These are phyloP conservation scores for Probaryconus sp. DNA, from an alignment of 1,140 invertebrate genomes.

Conservation along the genomic window DNA sequence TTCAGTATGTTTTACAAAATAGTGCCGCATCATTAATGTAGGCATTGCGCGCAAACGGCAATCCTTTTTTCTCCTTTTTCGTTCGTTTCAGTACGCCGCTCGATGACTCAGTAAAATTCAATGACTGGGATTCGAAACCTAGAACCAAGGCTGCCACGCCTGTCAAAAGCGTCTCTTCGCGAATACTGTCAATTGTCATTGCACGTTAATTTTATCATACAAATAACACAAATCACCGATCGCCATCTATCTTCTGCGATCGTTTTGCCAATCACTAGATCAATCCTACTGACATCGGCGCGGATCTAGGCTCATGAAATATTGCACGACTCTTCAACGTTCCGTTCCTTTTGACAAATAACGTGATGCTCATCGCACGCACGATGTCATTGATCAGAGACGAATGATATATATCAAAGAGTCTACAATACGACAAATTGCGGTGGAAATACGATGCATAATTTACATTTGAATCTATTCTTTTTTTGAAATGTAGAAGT, in stretches of 20 bases:
- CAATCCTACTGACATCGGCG: slow-evolving; percentile 28
- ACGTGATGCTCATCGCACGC: slow-evolving; percentile 26
- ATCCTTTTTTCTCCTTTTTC: slow-evolving; percentile 24
- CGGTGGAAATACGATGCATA: no score
- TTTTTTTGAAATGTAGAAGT: no score
- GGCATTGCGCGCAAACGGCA: slow-evolving; percentile 34
- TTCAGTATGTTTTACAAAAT: slow-evolving; percentile 62
- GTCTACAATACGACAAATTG: no score
- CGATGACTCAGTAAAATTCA: slow-evolving; percentile 65
- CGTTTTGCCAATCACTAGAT: slow-evolving; percentile 10
- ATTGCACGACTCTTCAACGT: slow-evolving; percentile 30
- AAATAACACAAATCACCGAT: slow-evolving; percentile 55
- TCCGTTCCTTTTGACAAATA: slow-evolving; percentile 50
- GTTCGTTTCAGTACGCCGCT: slow-evolving; percentile 30
- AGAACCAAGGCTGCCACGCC: slow-evolving; percentile 62
- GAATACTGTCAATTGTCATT: slow-evolving; percentile 69
- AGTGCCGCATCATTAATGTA: slow-evolving; percentile 67
- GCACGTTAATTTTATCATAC: slow-evolving; percentile 68
- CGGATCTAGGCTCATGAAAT: slow-evolving; percentile 35
- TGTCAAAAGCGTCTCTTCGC: slow-evolving; percentile 62
- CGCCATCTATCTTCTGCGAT: slow-evolving; percentile 39
- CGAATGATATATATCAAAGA: no score
- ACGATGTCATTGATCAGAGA: slow-evolving; percentile 7
- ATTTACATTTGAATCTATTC: no score
- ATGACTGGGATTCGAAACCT: slow-evolving; percentile 46